Base-by-base conservation (phyloP, 2,888 invertebrate species). In the Elgonia sp. region DNA sequence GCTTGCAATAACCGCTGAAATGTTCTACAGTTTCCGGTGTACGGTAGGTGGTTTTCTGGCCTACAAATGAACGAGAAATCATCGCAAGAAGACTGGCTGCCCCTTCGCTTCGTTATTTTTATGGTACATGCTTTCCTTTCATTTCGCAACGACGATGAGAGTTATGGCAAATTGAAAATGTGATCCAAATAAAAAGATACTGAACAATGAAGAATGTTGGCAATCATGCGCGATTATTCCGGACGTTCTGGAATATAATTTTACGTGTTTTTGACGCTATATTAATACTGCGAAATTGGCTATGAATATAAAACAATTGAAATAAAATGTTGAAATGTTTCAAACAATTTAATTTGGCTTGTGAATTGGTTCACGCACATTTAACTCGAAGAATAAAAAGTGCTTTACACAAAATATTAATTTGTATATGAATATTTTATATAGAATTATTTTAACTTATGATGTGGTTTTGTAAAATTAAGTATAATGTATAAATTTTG, bases 141-240 rank as follows among this genome's bases (percentile, higher is more conserved):
- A 73, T 85, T 88, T 82, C 55, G 37, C 60, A 73, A 80, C 76
- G 46, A 60, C 57, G 73, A 79, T 79, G 73, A 75, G 70, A 77
- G 65, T 88, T 81, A 88, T 77, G 79, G 79, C 67, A 83, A 85
- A 88, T 83, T 85, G 82, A 82, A 85, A 85, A 85, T 67, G 77
- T 60, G 67, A 87, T 73, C 72, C 76, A 82, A 86, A 86, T 81
- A 63, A 76, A 82, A 77, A 70, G 79, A 73, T 65, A 84, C 18
- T 29, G 53, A 76, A 62, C 84, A 65, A 80, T 46, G 79, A 80
- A 79, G 57, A 85, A 85, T 62, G 62, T 29, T 60, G 53, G 82
- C 70, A 77, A 75, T 82, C 72, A 72, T 57, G 55, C 63, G 63
- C 65, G 46, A 76, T 81, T 76, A 75, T 75, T 81, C 57, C n/a